Base-by-base conservation (phyloP, 2,113 vertebrate species). In the Riparia riparia region DNA sequence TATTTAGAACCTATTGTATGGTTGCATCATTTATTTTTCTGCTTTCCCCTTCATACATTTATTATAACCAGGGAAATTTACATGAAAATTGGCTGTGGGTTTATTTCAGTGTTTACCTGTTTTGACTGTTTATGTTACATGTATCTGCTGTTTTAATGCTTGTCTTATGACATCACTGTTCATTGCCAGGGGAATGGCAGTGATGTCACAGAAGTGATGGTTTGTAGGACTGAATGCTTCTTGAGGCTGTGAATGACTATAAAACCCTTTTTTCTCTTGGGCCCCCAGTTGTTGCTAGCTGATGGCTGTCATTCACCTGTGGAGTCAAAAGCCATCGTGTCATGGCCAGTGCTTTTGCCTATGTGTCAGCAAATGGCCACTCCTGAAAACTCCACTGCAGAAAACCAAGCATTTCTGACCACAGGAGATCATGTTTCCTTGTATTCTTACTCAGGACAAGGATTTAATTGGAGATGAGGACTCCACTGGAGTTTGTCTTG, bases 11-110 rank as follows among this genome's bases (percentile, higher is more conserved):
- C 80, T 93, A 79, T 82, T 71, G 47, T 89, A 71, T 9, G 34
- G 60, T 84, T 64, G 50, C 76, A 94, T 89, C 12, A 69, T 95
- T 96, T 92, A 76, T 92, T 90, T 95, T 89, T 92, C 60, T 89
- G 69, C 57, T 92, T 93, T 86, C 9, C 20, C 9, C 34, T 92
- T 93, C 32, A 26, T 88, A 78, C 49, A 76, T 79, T 95, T 89
- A n/a, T 78, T 96, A 31, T 34, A 83, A 86, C 64, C 71, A 45
- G 69, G 53, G 31, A 86, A 94, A 95, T 92, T 93, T 94, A 64
- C 83, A 89, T 94, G 82, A 93, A 90, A 95, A 90, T 90, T 86
- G 81, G 12, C 79, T 89, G 31, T 65, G 41, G 54, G 9, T 14
- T 82, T 93, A 65, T 69, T 69, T 32, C 50, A 82, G 6, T 2